Percentiles rank a stretch among this genome's conserved stretches.
phyloP scores from a whole-genome alignment of 1,140 invertebrate genomes.

The Cotesia chilonis region DNA sequence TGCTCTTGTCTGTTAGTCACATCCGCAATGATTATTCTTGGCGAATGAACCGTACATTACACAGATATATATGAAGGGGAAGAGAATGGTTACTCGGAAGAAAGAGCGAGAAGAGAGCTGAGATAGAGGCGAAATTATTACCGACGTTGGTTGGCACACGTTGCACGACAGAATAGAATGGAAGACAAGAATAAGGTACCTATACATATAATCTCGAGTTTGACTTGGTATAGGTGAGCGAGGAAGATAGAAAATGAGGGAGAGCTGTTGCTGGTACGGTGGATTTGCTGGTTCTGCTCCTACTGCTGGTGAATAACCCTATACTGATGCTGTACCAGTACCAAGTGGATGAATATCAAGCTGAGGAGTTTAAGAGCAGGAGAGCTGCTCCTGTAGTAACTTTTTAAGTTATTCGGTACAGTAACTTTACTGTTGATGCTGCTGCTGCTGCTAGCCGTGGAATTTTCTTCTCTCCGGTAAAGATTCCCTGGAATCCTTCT shows the following conservation, averaged over 20 bases:
- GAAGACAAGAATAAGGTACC: not conserved
- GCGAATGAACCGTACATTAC: not conserved
- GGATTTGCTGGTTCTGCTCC: constrained; percentile 22
- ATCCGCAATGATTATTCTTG: constrained; percentile 12
- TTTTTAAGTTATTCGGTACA: constrained; percentile 20
- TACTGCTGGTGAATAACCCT: not conserved
- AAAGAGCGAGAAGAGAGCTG: not conserved
- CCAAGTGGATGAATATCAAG: too few species aligned
- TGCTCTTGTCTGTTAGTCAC: not conserved
- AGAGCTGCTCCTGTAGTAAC: constrained; percentile 4
- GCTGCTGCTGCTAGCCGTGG: not conserved
- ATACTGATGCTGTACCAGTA: not conserved
- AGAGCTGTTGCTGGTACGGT: not conserved
- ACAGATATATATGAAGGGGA: constrained; percentile 1
- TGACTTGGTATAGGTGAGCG: not conserved
- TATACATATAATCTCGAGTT: not conserved
- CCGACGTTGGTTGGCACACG: constrained; percentile 21
- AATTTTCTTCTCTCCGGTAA: constrained; percentile 4
- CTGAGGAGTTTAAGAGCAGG: not conserved
- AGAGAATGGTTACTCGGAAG: constrained; percentile 11
- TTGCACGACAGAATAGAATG: constrained; percentile 1
- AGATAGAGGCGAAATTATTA: constrained; percentile 39
- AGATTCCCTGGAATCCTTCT: constrained; percentile 23
- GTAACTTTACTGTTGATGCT: not conserved
- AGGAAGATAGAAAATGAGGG: not conserved